Evolutionary conservation across 1,140 invertebrate species (phyloP).

Genomic region (Trinorchestia longiramus): DNA sequence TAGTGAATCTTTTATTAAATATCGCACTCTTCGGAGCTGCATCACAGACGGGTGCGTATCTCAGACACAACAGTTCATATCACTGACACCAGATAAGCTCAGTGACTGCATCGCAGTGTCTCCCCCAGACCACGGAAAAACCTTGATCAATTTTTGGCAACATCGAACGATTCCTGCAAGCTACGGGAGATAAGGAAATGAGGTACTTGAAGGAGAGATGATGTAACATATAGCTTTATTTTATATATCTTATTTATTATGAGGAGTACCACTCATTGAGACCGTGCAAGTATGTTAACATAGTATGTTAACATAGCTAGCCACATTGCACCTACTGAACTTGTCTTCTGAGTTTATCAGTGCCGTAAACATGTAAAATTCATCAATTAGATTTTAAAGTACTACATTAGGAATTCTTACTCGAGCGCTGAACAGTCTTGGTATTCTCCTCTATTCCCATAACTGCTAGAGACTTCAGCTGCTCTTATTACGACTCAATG

Average conservation of each 20-base stretch:
- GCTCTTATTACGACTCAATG: neutral
- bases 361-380: neutral
- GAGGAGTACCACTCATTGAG: neutral
- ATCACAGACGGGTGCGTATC: neutral
- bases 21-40: neutral
- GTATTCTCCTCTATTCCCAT: neutral
- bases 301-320: neutral
- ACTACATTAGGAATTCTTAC: neutral
- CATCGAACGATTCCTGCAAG: neutral
- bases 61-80: neutral
- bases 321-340: neutral
- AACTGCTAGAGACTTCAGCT: neutral
- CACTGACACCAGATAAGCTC: neutral
- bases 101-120: neutral
- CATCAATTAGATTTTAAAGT: neutral
- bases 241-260: neutral
- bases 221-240: too few species aligned
- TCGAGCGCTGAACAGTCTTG: neutral
- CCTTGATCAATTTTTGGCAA: neutral
- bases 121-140: neutral
- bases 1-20: neutral
- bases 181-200: neutral
- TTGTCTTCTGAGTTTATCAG: neutral
- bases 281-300: neutral
- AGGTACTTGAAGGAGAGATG: neutral